Evolutionary conservation across 2,888 invertebrate genomes (phyloP).

Genomic region (Synergus laeviventris): DNA sequence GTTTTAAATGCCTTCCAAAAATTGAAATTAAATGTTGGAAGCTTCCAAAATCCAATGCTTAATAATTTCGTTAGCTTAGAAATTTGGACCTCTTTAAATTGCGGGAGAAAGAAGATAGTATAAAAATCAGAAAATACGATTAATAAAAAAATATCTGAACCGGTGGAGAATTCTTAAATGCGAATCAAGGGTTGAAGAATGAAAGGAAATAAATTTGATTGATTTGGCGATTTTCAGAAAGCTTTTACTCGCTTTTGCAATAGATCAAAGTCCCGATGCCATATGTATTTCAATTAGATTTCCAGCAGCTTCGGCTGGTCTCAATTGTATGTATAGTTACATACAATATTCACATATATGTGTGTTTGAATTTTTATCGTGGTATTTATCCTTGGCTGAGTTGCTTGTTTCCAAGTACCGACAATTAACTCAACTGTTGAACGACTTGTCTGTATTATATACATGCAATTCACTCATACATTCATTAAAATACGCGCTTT

Average conservation of each 20-base stretch:
- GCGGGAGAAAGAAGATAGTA: background rate
- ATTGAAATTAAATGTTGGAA: too few species aligned
- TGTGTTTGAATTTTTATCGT: slow-evolving; percentile 4
- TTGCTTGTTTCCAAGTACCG: slow-evolving; percentile 37
- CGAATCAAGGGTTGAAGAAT: background rate
- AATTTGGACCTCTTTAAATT: too few species aligned
- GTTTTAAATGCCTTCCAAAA: too few species aligned
- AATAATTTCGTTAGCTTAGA: background rate
- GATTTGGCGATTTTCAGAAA: slow-evolving; percentile 1
- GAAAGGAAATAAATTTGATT: slow-evolving; percentile 1
- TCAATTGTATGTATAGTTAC: too few species aligned
- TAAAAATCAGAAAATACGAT: background rate
- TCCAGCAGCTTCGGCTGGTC: slow-evolving; percentile 15
- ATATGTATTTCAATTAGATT: slow-evolving; percentile 38
- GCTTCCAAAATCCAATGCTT: too few species aligned
- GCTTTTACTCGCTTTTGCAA: slow-evolving; percentile 1
- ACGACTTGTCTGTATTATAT: slow-evolving; percentile 5
- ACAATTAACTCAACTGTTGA: slow-evolving; percentile 31
- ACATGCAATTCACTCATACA: slow-evolving; percentile 29
- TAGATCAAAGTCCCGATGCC: slow-evolving; percentile 22
- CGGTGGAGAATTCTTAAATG: too few species aligned
- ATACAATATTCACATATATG: background rate
- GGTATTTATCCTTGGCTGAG: slow-evolving; percentile 38
- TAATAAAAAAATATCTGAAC: background rate
- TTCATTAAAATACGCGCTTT: slow-evolving; percentile 28